A percentile compares a stretch with the other conserved stretches of the same genome.
These are phyloP conservation scores for Guaruba guarouba DNA, from an alignment of 2,113 vertebrate genomes.

Conservation along the genomic window DNA sequence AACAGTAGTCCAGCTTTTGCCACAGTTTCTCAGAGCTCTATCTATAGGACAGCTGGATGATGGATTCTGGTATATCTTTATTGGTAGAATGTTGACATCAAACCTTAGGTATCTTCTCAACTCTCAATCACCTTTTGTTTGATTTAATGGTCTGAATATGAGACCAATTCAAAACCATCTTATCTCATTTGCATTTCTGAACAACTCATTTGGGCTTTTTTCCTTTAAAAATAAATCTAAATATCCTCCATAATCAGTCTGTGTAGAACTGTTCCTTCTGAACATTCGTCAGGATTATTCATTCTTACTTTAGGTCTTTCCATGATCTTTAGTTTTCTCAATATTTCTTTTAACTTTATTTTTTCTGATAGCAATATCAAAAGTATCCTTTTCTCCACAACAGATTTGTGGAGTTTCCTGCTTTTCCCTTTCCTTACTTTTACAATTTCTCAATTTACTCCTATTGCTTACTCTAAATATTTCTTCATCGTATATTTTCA, in stretches of 20 bases:
- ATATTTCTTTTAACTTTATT: background rate
- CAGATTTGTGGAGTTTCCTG: background rate
- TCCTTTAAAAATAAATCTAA: background rate
- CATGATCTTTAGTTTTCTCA: background rate
- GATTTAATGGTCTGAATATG: background rate
- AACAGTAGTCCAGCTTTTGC: background rate
- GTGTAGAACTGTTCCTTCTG: background rate
- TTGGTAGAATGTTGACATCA: background rate
- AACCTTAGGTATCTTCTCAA: background rate
- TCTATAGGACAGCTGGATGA: background rate
- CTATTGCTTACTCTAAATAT: background rate
- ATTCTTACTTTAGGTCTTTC: background rate
- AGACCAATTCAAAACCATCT: background rate
- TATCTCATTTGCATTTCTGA: background rate
- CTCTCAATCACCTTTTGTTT: background rate
- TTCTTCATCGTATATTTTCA: background rate
- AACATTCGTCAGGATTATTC: background rate
- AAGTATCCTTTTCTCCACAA: background rate
- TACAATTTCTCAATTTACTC: fast-evolving
- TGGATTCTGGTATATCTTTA: background rate
- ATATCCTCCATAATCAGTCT: background rate
- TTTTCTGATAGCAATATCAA: background rate
- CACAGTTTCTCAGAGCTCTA: background rate
- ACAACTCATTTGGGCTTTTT: fast-evolving
- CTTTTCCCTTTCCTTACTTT: background rate